phyloP scores from a whole-genome alignment of 2,113 vertebrate genomes.

The Poeciliopsis retropinna region DNA sequence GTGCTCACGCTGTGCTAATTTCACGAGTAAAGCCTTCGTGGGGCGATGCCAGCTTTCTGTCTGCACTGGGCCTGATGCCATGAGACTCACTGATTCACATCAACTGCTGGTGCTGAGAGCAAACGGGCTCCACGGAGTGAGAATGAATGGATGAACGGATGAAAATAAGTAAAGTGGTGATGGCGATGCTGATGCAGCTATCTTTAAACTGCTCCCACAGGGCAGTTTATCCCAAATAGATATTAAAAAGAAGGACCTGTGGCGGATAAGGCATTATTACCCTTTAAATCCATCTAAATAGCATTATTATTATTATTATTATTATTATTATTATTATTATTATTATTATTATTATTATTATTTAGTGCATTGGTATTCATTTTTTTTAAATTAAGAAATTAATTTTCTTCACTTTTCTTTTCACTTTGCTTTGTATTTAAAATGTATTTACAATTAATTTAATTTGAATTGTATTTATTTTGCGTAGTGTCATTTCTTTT shows the following conservation, averaged over 20 bases:
- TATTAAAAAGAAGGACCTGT: neutral
- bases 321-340: neutral
- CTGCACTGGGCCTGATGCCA: slow-evolving; percentile 66
- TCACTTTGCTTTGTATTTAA: neutral
- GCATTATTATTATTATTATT: neutral
- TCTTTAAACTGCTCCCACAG: slow-evolving; percentile 2
- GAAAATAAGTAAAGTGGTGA: slow-evolving; percentile 9
- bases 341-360: neutral
- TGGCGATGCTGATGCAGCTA: neutral
- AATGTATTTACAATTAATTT: neutral
- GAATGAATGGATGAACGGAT: slow-evolving; percentile 42
- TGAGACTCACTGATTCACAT: slow-evolving; percentile 44
- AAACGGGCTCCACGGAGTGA: slow-evolving; percentile 20
- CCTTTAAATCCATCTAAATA: neutral
- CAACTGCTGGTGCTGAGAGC: slow-evolving; percentile 40
- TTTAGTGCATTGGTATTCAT: neutral
- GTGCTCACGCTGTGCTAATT: slow-evolving; percentile 55
- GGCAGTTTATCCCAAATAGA: neutral
- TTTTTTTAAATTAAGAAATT: too few species aligned
- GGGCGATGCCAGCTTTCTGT: slow-evolving; percentile 67
- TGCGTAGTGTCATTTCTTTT: neutral
- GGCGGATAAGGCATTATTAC: neutral
- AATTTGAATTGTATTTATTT: neutral
- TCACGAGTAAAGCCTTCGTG: slow-evolving; percentile 50
- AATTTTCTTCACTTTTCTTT: neutral